A percentile compares a stretch with the other conserved stretches of the same genome.
phyloP scores from a whole-genome alignment of 2,888 invertebrate genomes.

The Amphimallon solstitiale region DNA sequence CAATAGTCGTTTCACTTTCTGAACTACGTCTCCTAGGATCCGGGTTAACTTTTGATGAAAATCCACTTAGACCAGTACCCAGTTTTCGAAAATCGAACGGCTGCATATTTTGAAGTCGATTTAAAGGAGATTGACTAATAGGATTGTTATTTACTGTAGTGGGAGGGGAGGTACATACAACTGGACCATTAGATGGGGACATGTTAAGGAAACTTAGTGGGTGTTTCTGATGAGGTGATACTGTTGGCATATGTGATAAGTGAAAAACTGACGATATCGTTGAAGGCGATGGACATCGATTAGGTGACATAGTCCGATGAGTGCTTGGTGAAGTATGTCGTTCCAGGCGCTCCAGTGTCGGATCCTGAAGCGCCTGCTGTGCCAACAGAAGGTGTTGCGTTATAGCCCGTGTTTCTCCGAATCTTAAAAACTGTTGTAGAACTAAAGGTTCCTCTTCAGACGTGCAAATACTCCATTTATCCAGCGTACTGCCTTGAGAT shows the following conservation, averaged over 20 bases:
- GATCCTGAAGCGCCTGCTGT: slow-evolving; percentile 70
- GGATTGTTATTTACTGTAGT: slow-evolving; percentile 57
- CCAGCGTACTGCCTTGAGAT: slow-evolving; percentile 82
- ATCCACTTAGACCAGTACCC: slow-evolving; percentile 71
- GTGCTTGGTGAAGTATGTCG: slow-evolving; percentile 59
- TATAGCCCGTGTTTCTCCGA: slow-evolving; percentile 88
- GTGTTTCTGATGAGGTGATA: slow-evolving; percentile 64
- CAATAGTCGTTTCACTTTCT: slow-evolving; percentile 65
- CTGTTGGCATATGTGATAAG: slow-evolving; percentile 61
- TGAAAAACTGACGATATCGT: slow-evolving; percentile 65
- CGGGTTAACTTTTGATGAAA: slow-evolving; percentile 63
- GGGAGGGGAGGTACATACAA: slow-evolving; percentile 63
- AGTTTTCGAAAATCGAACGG: slow-evolving; percentile 92
- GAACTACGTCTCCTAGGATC: slow-evolving; percentile 66
- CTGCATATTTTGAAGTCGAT: slow-evolving; percentile 93
- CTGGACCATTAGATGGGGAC: slow-evolving; percentile 64
- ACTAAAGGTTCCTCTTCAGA: slow-evolving; percentile 91
- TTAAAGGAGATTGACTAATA: slow-evolving; percentile 74
- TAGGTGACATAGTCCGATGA: slow-evolving; percentile 74
- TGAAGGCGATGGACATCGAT: slow-evolving; percentile 73
- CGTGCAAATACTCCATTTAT: slow-evolving; percentile 89
- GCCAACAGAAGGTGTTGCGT: slow-evolving; percentile 74
- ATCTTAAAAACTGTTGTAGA: slow-evolving; percentile 90
- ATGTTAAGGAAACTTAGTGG: slow-evolving; percentile 64
- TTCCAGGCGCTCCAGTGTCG: slow-evolving; percentile 68